Base-by-base conservation (phyloP, 2,113 vertebrate species). In the Ameiurus melas region DNA sequence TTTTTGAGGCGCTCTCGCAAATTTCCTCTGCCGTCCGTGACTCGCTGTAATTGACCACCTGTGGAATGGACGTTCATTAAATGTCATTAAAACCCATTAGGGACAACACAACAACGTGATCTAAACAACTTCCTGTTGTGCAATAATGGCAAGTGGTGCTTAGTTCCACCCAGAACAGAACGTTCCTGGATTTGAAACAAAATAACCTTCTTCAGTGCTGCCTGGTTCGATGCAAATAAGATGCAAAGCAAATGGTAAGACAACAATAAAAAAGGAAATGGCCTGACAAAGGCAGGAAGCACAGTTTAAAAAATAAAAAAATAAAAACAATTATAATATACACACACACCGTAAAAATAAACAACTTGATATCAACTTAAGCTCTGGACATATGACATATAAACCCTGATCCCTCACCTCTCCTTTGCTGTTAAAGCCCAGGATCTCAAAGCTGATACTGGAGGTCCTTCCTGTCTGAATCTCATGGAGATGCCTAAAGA, bases 21-120 rank as follows among this genome's bases (percentile, higher is more conserved):
- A 99, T 99, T 90, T 99, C 97, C 91, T 99, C 98, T 70, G 98
- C 97, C 27, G 98, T 99, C 85, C 98, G 95, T 66, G 98, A 99
- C 90, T 98, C 98, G 0, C 98, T 99, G 95, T 99, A 99, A 95
- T 99, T 99, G 89, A 99, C 97, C 92, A 99, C 97, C 98, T 99
- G 73, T 4, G 57, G 13, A 25, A n/a, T 7, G 2, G 39, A 55
- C 77, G 33, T 25, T 71, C 9, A 43, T 36, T 82, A 51, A n/a
- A 5, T 14, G 30, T 22, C 27, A 43, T 43, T 79, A 22, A 73
- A 51, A 73, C n/a, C 36, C n/a, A 30, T 30, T 43, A 27, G 43
- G 17, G 33, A 5, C 6, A 62, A n/a, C 19, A 64, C 25, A 30
- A 43, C 25, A 73, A 25, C 47, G 58, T 25, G n/a, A 55, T 36